Conservation (phyloP, 1,140 invertebrate genomes). For the Coelopa frigida region DNA sequence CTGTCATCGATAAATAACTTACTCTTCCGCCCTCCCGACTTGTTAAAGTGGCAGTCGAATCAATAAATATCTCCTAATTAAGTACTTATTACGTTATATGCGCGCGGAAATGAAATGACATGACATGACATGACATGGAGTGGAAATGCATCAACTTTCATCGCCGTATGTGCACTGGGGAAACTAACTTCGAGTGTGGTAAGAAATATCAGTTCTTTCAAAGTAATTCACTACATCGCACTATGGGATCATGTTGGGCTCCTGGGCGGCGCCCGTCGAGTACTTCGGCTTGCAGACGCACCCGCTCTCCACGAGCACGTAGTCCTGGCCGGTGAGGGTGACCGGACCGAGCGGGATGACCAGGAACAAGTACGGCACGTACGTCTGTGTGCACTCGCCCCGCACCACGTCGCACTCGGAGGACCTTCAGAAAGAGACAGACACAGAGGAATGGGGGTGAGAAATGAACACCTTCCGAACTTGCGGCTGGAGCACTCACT, state of each 20-base stretch:
- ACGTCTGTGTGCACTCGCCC: conserved; percentile 85
- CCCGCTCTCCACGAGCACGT: conserved; percentile 85
- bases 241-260: conserved; percentile 47
- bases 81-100: too few relatives aligned
- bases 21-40: too few relatives aligned
- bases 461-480: background rate
- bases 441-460: background rate
- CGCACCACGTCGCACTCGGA: conserved; percentile 80
- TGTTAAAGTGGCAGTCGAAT: too few relatives aligned
- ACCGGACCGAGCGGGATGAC: conserved; percentile 85
- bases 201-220: too few relatives aligned
- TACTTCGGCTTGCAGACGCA: conserved; percentile 84
- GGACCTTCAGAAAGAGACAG: conserved; percentile 55
- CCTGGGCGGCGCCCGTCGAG: conserved; percentile 48
- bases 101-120: too few relatives aligned
- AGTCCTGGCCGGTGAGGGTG: conserved; percentile 84
- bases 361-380: conserved; percentile 83
- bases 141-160: too few relatives aligned
- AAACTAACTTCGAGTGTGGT: too few relatives aligned
- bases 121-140: too few relatives aligned
- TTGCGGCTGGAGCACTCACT: conserved; percentile 47
- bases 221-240: conserved; percentile 7
- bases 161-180: too few relatives aligned
- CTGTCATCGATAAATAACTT: too few relatives aligned
- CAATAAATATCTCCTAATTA: too few relatives aligned